Percentiles rank a stretch among this genome's conserved stretches.
These are phyloP conservation scores for Heteromyza rotundicornis DNA, from an alignment of 2,888 invertebrate genomes.

Conservation along the genomic window DNA sequence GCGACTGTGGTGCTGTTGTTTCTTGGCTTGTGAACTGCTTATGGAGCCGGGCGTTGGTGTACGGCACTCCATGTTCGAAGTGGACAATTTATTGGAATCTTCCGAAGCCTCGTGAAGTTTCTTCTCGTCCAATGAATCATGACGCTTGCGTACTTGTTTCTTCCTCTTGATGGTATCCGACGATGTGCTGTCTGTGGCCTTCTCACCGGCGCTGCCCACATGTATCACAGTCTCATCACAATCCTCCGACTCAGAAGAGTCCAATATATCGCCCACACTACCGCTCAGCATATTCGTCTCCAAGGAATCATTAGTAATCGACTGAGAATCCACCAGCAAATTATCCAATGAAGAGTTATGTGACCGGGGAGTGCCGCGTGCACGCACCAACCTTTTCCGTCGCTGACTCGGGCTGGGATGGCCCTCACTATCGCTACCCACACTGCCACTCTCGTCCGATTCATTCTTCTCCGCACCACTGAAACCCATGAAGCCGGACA, in stretches of 20 bases:
- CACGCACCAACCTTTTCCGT: conserved; percentile 79
- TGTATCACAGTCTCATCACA: conserved; percentile 70
- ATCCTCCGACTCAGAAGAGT: conserved; percentile 73
- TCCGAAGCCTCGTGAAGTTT: conserved; percentile 59
- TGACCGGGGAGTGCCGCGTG: conserved; percentile 81
- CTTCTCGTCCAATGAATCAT: conserved; percentile 61
- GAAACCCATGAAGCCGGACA: conserved; percentile 85
- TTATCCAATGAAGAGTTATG: conserved; percentile 85
- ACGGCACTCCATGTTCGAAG: conserved; percentile 37
- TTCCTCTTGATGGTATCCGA: conserved; percentile 81
- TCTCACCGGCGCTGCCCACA: conserved; percentile 76
- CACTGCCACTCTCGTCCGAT: conserved; percentile 79
- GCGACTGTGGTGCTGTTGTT: conserved; percentile 71
- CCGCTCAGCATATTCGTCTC: conserved; percentile 54
- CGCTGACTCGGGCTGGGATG: conserved; percentile 86
- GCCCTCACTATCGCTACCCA: conserved; percentile 90
- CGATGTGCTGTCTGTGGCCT: conserved; percentile 57
- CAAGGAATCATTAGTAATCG: conserved; percentile 14
- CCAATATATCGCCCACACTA: conserved; percentile 66
- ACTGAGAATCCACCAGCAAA: conserved; percentile 64
- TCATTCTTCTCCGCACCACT: conserved; percentile 74
- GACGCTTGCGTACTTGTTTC: conserved; percentile 76
- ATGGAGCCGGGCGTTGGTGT: conserved; percentile 53
- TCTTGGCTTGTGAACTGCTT: conserved; percentile 71
- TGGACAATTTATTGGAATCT: conserved; percentile 23